Evolutionary conservation across 53 echinoderm and acorn worm genomes (phyloP).

Genomic region (Zoroaster sp.): DNA sequence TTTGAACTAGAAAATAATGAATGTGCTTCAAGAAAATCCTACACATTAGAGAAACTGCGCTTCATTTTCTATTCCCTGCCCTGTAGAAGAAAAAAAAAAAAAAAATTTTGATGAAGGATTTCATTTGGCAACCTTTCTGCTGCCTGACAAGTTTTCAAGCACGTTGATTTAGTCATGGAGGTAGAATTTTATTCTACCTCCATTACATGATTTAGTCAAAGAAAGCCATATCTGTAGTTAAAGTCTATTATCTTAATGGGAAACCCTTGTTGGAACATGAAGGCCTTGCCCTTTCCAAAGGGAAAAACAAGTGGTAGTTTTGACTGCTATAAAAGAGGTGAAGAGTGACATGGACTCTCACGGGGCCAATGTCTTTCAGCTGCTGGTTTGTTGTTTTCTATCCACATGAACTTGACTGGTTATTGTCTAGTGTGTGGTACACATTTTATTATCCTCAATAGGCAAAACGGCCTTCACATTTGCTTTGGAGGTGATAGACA

Average conservation of each 20-base stretch:
- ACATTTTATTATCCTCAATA: neutral
- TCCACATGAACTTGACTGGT: conserved; percentile 15
- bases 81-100: too few species aligned
- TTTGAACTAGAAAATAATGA: too few species aligned
- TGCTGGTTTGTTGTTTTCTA: neutral
- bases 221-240: neutral
- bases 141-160: neutral
- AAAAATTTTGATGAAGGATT: too few species aligned
- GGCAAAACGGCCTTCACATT: too few species aligned
- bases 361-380: neutral
- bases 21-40: too few species aligned
- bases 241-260: conserved; percentile 16
- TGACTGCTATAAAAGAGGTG: conserved; percentile 3
- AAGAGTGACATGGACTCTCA: conserved; percentile 25
- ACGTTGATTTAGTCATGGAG: neutral
- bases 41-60: too few species aligned
- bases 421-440: neutral
- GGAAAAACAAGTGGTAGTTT: conserved; percentile 1
- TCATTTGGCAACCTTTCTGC: too few species aligned
- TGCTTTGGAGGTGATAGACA: neutral
- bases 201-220: neutral
- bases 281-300: conserved; percentile 1
- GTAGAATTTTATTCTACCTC: neutral
- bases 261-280: neutral
- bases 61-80: too few species aligned